phyloP scores from a whole-genome alignment of 2,888 invertebrate genomes.

The Hypercompe scribonia region DNA sequence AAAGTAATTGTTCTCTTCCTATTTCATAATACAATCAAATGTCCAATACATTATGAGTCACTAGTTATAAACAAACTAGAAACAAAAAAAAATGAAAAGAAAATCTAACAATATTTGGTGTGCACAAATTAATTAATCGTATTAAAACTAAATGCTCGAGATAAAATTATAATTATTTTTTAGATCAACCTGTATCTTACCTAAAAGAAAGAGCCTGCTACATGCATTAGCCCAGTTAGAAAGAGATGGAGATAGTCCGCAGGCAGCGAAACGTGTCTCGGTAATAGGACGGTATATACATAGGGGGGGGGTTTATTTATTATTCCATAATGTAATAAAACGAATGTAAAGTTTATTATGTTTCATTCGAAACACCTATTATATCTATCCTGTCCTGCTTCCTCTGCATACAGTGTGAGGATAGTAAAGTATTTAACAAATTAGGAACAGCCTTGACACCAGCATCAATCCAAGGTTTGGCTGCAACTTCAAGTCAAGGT shows the following conservation, averaged over 20 bases:
- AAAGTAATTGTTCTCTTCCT: neutral
- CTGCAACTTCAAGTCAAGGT: too few species aligned
- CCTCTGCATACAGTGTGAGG: neutral
- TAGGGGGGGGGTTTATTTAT: conserved; percentile 77
- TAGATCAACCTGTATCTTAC: conserved; percentile 1
- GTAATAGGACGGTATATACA: conserved; percentile 80
- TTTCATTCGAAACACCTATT: conserved; percentile 63
- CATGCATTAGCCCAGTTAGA: conserved; percentile 58
- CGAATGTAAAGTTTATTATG: conserved; percentile 78
- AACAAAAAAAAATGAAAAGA: too few species aligned
- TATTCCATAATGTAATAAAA: conserved; percentile 85
- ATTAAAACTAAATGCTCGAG: neutral
- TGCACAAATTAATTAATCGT: neutral
- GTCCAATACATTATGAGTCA: neutral
- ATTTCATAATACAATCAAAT: neutral
- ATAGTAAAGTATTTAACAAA: neutral
- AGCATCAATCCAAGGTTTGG: too few species aligned
- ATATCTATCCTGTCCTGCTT: neutral
- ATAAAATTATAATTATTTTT: neutral
- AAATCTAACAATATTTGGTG: neutral
- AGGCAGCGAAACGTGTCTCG: conserved; percentile 74
- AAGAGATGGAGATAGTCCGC: conserved; percentile 69
- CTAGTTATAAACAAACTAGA: neutral
- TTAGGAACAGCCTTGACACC: too few species aligned
- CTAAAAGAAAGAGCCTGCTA: conserved; percentile 40